Base-by-base conservation (phyloP, 2,113 vertebrate species). In the Chloropsis cyanopogon region DNA sequence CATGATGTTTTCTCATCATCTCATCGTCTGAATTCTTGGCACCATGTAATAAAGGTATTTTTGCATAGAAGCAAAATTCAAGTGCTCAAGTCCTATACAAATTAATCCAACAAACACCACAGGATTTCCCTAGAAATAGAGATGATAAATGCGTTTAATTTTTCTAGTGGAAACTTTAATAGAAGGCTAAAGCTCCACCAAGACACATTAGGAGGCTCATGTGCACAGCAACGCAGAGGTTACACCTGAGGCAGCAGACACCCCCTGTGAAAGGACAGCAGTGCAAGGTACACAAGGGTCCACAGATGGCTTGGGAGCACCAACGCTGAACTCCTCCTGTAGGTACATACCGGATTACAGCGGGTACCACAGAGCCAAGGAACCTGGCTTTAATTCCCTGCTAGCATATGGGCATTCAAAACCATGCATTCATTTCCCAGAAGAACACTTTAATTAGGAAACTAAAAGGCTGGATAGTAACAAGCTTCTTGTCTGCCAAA, bases 371-470 rank as follows among this genome's bases (percentile, higher is more conserved):
- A 52, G 16, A 75, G 47, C 12, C 21, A 44, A 77, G n/a, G 33
- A 66, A 63, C 19, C 49, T 60, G 29, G 19, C 7, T 68, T 64
- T 63, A 84, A 85, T 52, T 82, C 73, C 24, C 31, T 71, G 10
- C 17, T 59, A 75, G n/a, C 35, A 60, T 13, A 60, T 2, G 12
- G 41, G 11, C 24, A 87, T 85, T 90, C 52, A 76, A 75, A 91
- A 7, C 11, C 10, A 26, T 10, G 22, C 13, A 42, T 39, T 92
- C 60, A 56, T 68, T 86, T 90, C 57, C 70, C 57, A 68, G 39
- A 68, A 88, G 31, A 80, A 31, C 41, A 28, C 28, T 71, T 86
- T 63, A 90, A 80, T 83, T 84, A 91, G 53, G 61, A 76, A 75
- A 69, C 18, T 46, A 26, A 56, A 93, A 75, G 26, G 13, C 52